Evolutionary conservation across 2,113 vertebrate genomes (phyloP), one percentile per base, ranked within the genome.

Genomic region (Ceyx melanurus): DNA sequence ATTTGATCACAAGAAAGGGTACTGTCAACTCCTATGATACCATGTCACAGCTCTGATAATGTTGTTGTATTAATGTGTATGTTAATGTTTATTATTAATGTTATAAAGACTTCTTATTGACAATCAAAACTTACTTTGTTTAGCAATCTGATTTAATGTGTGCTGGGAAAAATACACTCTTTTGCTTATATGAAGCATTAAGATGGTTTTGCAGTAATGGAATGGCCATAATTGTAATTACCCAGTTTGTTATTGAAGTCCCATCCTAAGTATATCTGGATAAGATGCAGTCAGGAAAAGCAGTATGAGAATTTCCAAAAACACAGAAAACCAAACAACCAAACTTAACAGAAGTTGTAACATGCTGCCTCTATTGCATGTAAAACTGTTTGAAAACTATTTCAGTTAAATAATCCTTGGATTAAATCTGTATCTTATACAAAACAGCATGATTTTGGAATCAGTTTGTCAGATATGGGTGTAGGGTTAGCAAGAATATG

Each of bases 161-260:
- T 40, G 19, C 14, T 81, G 56, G 21, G 45, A 86, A 77, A 66
- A 23, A 0, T 0, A 0, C 11, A 4, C 6, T 33, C 23, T 68
- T 48, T 84, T 60, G 17, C 11, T 65, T 76, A 25, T 20, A 35
- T n/a, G 67, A 48, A 82, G 78, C 84, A 31, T 54, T 15, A 51
- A 65, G 37, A 75, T 8, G 2, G 4, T 25, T 88, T 85, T 95
- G 29, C 23, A 50, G 40, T 82, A 67, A 26, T 65, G 17, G 4
- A 42, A 6, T 15, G 73, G 57, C 10, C 66, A 0, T 66, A 46
- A 68, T 67, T 56, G n/a, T 19, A 43, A 1, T 79, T 33, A 89
- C 54, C 19, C 18, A 56, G 42, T 66, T 35, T 75, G 15, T 21
- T 16, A 15, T 23, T 79, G 15, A 78, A 75, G 37, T 82, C 19